Percentiles rank a stretch among this genome's conserved stretches.
These are phyloP conservation scores for Telmatherina bonti DNA, from an alignment of 2,797 vertebrate species.

Conservation along the genomic window DNA sequence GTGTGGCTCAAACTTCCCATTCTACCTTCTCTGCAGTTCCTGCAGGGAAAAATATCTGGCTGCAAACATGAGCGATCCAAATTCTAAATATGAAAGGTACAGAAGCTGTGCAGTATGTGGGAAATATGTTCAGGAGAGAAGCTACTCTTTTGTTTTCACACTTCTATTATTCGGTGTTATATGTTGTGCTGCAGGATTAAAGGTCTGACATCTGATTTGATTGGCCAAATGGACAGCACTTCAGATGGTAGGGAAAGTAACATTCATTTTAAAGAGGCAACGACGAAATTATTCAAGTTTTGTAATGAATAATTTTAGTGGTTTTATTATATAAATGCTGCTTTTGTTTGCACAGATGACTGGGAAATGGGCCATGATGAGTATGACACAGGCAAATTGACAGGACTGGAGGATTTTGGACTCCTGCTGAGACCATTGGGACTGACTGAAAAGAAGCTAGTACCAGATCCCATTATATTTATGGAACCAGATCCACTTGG, in stretches of 20 bases:
- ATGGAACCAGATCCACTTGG: constrained; percentile 85
- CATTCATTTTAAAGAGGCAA: background rate
- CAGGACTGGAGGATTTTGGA: constrained; percentile 86
- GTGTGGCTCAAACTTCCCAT: constrained; percentile 87
- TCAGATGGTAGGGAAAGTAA: constrained; percentile 80
- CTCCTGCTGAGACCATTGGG: constrained; percentile 82
- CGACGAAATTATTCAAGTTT: background rate
- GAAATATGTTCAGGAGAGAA: background rate
- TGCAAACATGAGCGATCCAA: constrained; percentile 72
- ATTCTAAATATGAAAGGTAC: constrained; percentile 80
- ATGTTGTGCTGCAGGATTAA: constrained; percentile 71
- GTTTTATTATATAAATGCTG: background rate
- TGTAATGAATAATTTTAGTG: background rate
- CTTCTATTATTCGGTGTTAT: constrained; percentile 8
- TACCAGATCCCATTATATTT: constrained; percentile 85
- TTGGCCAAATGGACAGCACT: constrained; percentile 83
- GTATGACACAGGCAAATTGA: constrained; percentile 77
- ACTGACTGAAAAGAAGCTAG: constrained; percentile 83
- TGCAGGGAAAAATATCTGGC: constrained; percentile 86
- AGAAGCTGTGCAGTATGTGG: background rate
- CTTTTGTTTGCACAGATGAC: constrained; percentile 75
- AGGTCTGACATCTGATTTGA: constrained; percentile 84
- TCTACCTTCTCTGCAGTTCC: constrained; percentile 85
- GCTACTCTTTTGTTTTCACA: background rate
- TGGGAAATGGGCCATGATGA: constrained; percentile 83